Evolutionary conservation across 2,113 vertebrate genomes (phyloP).

Genomic region (Labeo rohita): DNA sequence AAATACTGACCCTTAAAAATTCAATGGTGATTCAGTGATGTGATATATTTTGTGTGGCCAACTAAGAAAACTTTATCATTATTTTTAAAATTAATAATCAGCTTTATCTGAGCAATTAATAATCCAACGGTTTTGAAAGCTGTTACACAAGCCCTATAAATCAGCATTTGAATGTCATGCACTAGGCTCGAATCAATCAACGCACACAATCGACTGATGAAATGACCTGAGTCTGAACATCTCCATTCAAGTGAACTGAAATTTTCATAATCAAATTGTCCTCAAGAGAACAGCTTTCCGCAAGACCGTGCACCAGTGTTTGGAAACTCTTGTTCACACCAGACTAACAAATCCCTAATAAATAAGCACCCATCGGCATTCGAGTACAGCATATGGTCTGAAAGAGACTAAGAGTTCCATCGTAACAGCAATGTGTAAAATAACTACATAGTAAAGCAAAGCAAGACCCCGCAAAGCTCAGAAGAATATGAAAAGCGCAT

Average conservation of each 20-base stretch:
- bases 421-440: neutral
- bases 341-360: neutral
- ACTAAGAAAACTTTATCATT: neutral
- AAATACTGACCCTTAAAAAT: neutral
- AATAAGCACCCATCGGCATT: neutral
- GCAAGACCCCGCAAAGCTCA: neutral
- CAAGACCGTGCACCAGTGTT: neutral
- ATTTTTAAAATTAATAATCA: neutral
- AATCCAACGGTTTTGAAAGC: neutral
- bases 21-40: neutral
- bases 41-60: neutral
- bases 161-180: conserved; percentile 16
- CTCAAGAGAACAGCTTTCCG: neutral
- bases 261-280: conserved; percentile 4
- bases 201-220: conserved; percentile 52
- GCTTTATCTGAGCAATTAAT: neutral
- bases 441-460: neutral
- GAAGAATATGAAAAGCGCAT: conserved; percentile 15
- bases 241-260: conserved; percentile 28
- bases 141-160: conserved; percentile 3
- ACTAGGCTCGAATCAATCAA: conserved; percentile 52
- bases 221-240: conserved; percentile 46
- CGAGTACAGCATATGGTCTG: neutral
- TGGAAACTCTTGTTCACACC: neutral
- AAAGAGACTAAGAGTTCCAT: neutral